These are phyloP conservation scores for Axinella damicornis DNA, from an alignment of 37 sponge, comb jelly and placozoan species.

Conservation along the genomic window DNA sequence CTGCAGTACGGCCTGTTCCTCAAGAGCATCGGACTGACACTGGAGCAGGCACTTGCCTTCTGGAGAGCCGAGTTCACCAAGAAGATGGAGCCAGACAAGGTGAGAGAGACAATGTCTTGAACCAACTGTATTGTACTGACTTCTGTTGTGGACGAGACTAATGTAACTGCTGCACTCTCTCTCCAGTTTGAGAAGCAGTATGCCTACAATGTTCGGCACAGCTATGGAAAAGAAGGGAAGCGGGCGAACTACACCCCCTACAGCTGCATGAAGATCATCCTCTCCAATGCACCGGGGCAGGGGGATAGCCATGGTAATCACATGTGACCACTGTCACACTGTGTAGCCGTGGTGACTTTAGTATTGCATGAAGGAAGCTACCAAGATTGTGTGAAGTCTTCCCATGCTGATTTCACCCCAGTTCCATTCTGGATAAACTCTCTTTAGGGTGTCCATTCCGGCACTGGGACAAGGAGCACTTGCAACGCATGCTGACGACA, in stretches of 20 bases:
- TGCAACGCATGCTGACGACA: conserved; percentile 53
- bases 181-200: conserved; percentile 93
- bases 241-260: conserved; percentile 92
- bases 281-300: conserved; percentile 78
- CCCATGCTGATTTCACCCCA: not conserved
- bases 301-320: conserved; percentile 90
- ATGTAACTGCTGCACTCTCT: not conserved
- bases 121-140: no score
- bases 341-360: not conserved
- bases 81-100: conserved; percentile 91
- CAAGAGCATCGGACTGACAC: conserved; percentile 83
- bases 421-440: not conserved
- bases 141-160: no score
- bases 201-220: conserved; percentile 94
- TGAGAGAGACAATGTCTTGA: no score
- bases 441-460: conserved; percentile 90
- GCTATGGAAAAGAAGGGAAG: conserved; percentile 96
- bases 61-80: conserved; percentile 90
- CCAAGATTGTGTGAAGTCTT: not conserved
- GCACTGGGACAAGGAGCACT: conserved; percentile 80
- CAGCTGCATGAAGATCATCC: conserved; percentile 96
- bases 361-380: no score
- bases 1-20: conserved; percentile 97
- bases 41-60: conserved; percentile 88
- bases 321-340: not conserved